These are phyloP conservation scores for Pimpla rufipes DNA, from an alignment of 2,888 invertebrate genomes.

Conservation along the genomic window DNA sequence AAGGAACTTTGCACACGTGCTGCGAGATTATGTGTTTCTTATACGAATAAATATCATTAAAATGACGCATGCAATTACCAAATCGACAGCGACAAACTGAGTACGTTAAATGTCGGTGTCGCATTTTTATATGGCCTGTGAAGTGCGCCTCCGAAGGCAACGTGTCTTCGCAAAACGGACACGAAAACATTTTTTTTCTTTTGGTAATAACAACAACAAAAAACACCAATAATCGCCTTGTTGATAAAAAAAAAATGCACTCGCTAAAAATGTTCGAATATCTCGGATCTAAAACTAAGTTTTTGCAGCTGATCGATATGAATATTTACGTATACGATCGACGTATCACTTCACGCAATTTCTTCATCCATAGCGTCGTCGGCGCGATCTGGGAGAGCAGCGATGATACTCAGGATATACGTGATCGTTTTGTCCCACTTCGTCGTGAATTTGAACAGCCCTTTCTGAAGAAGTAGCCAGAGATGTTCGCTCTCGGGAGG, in stretches of 20 bases:
- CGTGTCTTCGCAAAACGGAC: conserved; percentile 47
- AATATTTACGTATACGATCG: neutral
- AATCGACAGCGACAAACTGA: conserved; percentile 44
- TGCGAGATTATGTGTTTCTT: conserved; percentile 45
- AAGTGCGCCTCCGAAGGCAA: conserved; percentile 33
- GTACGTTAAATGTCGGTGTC: conserved; percentile 41
- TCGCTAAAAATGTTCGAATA: neutral
- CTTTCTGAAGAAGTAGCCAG: conserved; percentile 43
- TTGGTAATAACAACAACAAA: neutral
- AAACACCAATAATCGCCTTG: neutral
- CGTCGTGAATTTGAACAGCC: conserved; percentile 33
- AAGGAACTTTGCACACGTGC: conserved; percentile 3
- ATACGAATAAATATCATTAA: conserved; percentile 57
- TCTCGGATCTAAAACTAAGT: neutral
- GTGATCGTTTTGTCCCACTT: conserved; percentile 39
- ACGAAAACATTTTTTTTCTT: conserved; percentile 51
- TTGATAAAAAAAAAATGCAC: neutral
- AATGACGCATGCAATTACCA: conserved; percentile 51
- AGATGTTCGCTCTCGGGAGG: conserved; percentile 34
- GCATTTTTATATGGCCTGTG: conserved; percentile 53
- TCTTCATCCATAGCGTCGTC: neutral
- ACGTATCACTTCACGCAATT: neutral
- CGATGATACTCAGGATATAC: conserved; percentile 10
- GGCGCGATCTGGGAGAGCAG: neutral
- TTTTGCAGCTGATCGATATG: neutral